These are phyloP conservation scores for Candidula unifasciata DNA, from an alignment of 2,888 invertebrate species.

Conservation along the genomic window DNA sequence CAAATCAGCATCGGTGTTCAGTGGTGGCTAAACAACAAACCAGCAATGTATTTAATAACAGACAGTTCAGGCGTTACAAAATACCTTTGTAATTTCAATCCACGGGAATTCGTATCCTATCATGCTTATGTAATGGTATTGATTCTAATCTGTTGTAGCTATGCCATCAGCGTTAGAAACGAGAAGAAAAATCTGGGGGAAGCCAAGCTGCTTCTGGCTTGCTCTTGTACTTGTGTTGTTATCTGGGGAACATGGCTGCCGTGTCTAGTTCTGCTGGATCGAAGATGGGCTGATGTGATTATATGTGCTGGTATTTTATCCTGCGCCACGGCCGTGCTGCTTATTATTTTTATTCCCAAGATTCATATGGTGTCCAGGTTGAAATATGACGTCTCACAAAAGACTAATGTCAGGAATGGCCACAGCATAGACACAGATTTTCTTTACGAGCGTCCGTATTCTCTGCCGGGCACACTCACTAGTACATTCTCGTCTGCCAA, in stretches of 20 bases:
- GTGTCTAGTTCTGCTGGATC: slow-evolving; percentile 79
- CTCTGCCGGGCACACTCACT: slow-evolving; percentile 66
- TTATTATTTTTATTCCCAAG: slow-evolving; percentile 93
- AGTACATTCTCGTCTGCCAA: slow-evolving; percentile 63
- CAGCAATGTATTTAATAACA: slow-evolving; percentile 57
- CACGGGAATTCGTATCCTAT: slow-evolving; percentile 81
- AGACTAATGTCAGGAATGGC: slow-evolving; percentile 61
- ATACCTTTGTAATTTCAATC: slow-evolving; percentile 66
- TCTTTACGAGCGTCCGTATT: slow-evolving; percentile 70
- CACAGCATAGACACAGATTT: slow-evolving; percentile 70
- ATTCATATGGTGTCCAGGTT: slow-evolving; percentile 80
- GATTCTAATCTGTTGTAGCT: slow-evolving; percentile 88
- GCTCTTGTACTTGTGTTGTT: slow-evolving; percentile 89
- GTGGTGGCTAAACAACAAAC: slow-evolving; percentile 74
- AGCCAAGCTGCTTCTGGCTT: slow-evolving; percentile 91
- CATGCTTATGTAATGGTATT: slow-evolving; percentile 89
- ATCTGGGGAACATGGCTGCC: slow-evolving; percentile 82
- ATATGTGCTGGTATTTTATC: slow-evolving; percentile 91
- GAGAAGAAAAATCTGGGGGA: slow-evolving; percentile 95
- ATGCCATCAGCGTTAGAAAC: slow-evolving; percentile 88
- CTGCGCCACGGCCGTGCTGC: slow-evolving; percentile 89
- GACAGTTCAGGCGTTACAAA: background rate
- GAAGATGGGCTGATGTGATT: slow-evolving; percentile 81
- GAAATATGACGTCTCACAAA: slow-evolving; percentile 66
- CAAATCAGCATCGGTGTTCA: slow-evolving; percentile 76